Percentiles rank a stretch among this genome's conserved stretches.
Evolutionary conservation across 2,113 vertebrate genomes (phyloP).

Genomic region (Antechinus flavipes): DNA sequence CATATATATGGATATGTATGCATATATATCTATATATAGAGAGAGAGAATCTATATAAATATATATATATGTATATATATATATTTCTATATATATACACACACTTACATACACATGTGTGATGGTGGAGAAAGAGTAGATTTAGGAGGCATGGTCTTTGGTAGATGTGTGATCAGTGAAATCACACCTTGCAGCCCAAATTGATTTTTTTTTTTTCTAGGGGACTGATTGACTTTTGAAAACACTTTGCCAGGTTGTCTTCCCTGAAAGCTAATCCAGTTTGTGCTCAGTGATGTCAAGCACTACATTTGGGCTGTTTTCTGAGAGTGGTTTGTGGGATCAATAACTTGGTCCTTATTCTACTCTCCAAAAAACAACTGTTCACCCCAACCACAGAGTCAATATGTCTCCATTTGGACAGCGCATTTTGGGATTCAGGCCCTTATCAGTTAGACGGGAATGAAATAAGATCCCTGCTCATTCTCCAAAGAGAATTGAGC

Average conservation of each 20-base stretch:
- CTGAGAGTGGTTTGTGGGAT: background rate
- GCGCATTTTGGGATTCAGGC: slow-evolving; percentile 13
- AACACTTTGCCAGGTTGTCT: slow-evolving; percentile 40
- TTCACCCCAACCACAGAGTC: background rate
- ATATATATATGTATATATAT: too few species aligned
- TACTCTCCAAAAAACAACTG: background rate
- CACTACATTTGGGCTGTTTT: slow-evolving; percentile 18
- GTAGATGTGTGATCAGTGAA: background rate
- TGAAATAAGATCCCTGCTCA: slow-evolving; percentile 56
- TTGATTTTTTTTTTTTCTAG: slow-evolving; percentile 23
- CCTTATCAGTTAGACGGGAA: slow-evolving; percentile 40
- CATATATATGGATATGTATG: too few species aligned
- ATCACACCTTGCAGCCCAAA: slow-evolving; percentile 35
- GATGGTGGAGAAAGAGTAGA: background rate
- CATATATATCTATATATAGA: background rate
- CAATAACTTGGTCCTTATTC: background rate
- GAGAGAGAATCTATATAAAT: too few species aligned
- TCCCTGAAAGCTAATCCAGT: background rate
- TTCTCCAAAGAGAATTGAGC: slow-evolving; percentile 64
- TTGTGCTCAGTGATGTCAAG: slow-evolving; percentile 5
- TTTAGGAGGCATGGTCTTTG: background rate
- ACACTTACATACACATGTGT: background rate
- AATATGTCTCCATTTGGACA: background rate
- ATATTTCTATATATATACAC: too few species aligned
- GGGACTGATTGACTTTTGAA: slow-evolving; percentile 39